Evolutionary conservation across 2,113 vertebrate genomes (phyloP), one percentile per base, ranked within the genome.

Genomic region (Marmota flaviventris): DNA sequence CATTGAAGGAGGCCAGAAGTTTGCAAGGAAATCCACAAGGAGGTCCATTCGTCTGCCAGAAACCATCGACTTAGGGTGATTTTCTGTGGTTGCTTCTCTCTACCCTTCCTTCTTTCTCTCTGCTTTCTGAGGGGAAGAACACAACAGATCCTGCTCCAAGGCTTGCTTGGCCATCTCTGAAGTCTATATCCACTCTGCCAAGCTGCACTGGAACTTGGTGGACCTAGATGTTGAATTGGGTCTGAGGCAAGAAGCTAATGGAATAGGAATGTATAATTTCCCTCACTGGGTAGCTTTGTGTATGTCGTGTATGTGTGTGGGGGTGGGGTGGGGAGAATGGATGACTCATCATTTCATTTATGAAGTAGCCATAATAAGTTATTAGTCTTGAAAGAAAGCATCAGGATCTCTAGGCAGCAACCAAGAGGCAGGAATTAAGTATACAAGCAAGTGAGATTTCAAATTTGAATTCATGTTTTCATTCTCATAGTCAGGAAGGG

Each of bases 1-100:
- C 95, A 97, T 99, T 73, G 98, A 99, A 77, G 99, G 99, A 39
- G 99, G 99, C 14, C 99, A 99, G 95, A 99, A 95, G 84, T 99
- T 99, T 98, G 99, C 99, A 73, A 99, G 99, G 93, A 99, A 99
- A 98, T 99, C 99, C 75, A 99, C 99, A 0, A 99, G 99, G 29
- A 99, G 97, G 34, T 99, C 99, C 73, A 99, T 99, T 97, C 99
- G 99, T 81, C 98, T 99, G 89, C 99, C 99, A 17, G 99, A 99
- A 87, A 99, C 98, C 0, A 98, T 99, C 95, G 99, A 99, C 95
- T 98, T 99, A 56, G 98, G 98, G 99, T 99, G 98, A 98, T 97
- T 98, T 97, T 37, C 39, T 58, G 42, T 63, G 27, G 97, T 82
- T 97, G 10, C 18, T 82, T 94, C 2, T 58, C 2, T n/a, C 0